Evolutionary conservation across 2,797 vertebrate species (phyloP).

Genomic region (Rhynchonycteris naso): DNA sequence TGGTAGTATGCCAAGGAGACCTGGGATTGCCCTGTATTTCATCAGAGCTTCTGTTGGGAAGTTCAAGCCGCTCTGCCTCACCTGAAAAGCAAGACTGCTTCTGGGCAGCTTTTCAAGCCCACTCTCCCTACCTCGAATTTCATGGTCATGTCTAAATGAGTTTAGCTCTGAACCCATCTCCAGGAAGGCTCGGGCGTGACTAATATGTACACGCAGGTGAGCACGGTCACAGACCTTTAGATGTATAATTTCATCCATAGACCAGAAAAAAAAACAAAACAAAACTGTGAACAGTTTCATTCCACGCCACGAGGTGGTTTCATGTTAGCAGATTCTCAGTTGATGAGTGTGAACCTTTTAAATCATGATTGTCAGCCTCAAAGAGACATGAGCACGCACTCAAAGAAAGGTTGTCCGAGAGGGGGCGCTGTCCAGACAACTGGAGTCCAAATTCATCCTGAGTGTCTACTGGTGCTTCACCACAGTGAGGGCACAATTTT

Average conservation of each 20-base stretch:
- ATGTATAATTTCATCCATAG: slow-evolving; percentile 35
- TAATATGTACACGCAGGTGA: slow-evolving; percentile 40
- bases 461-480: fast-evolving
- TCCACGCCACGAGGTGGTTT: slow-evolving; percentile 14
- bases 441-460: not conserved
- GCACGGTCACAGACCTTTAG: not conserved
- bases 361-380: fast-evolving
- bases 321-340: not conserved
- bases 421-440: not conserved
- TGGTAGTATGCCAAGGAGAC: not conserved
- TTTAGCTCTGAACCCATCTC: slow-evolving; percentile 60
- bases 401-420: fast-evolving
- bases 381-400: fast-evolving
- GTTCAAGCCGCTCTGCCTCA: not conserved
- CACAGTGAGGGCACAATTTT: not conserved
- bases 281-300: slow-evolving; percentile 57
- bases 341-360: not conserved
- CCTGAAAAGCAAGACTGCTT: slow-evolving; percentile 64
- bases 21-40: not conserved
- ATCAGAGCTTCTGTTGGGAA: not conserved
- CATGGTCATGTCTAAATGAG: slow-evolving; percentile 21
- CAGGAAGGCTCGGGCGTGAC: slow-evolving; percentile 33
- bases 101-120: slow-evolving; percentile 58
- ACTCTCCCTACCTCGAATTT: slow-evolving; percentile 53
- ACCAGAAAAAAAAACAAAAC: not conserved